These are phyloP conservation scores for Bubo blakistoni DNA, from an alignment of 2,113 vertebrate species.

Conservation along the genomic window DNA sequence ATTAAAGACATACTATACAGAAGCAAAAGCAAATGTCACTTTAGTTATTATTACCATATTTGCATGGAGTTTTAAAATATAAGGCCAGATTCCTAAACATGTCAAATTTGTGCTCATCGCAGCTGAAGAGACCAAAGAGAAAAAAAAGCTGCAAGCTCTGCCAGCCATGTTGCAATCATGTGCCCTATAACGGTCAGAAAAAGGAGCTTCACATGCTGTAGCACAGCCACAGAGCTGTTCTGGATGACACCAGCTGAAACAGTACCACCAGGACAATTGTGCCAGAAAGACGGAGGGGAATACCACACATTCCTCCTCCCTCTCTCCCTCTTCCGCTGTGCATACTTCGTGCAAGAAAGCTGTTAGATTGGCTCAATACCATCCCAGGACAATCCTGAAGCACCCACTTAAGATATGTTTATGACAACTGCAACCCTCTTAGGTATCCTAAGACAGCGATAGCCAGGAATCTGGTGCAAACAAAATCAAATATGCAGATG, in stretches of 20 bases:
- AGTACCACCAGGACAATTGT: background rate
- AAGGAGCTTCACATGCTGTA: background rate
- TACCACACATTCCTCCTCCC: background rate
- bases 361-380: background rate
- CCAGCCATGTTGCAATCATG: fast-evolving
- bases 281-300: background rate
- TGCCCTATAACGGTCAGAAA: background rate
- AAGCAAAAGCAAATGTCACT: constrained; percentile 61
- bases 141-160: background rate
- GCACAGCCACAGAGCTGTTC: background rate
- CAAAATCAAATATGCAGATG: constrained; percentile 12
- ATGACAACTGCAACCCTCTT: constrained; percentile 16
- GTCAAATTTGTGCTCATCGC: background rate
- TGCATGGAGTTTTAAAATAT: constrained; percentile 45
- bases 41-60: constrained; percentile 68
- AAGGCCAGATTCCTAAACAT: background rate
- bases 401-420: background rate
- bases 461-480: background rate
- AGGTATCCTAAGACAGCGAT: background rate
- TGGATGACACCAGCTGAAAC: constrained; percentile 8
- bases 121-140: background rate
- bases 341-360: background rate
- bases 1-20: constrained; percentile 72
- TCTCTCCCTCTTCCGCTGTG: background rate
- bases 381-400: background rate